A percentile compares a stretch with the other conserved stretches of the same genome.
These are phyloP conservation scores for Atractosteus spatula DNA, from an alignment of 2,113 vertebrate genomes.

Conservation along the genomic window DNA sequence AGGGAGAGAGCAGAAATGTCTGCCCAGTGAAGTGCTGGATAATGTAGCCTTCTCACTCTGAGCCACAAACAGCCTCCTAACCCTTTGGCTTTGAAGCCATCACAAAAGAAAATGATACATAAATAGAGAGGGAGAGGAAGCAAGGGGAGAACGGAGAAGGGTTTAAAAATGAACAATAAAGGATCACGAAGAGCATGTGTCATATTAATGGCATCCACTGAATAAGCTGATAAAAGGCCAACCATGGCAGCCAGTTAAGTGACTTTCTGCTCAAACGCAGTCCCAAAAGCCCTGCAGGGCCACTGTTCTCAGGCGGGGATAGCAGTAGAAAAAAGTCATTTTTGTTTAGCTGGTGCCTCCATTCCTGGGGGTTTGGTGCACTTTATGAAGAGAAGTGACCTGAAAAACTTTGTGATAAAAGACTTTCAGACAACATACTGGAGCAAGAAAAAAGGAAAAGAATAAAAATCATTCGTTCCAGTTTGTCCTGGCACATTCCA, in stretches of 20 bases:
- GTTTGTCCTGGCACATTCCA: too few relatives aligned
- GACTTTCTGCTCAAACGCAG: slow-evolving; percentile 33
- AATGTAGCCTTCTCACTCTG: not conserved
- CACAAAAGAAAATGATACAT: not conserved
- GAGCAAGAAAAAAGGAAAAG: slow-evolving; percentile 29
- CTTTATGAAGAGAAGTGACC: slow-evolving; percentile 65
- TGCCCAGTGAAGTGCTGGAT: not conserved
- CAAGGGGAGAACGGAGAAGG: slow-evolving; percentile 11
- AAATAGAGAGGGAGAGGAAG: slow-evolving; percentile 14
- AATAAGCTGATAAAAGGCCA: slow-evolving; percentile 54
- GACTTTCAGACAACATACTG: slow-evolving; percentile 43
- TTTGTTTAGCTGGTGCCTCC: slow-evolving; percentile 38
- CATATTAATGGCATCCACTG: slow-evolving; percentile 47
- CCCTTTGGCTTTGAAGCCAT: not conserved
- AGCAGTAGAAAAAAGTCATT: slow-evolving; percentile 18
- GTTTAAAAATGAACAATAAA: slow-evolving; percentile 34
- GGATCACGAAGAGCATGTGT: slow-evolving; percentile 41
- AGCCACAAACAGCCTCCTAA: not conserved
- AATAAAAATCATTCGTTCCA: too few relatives aligned
- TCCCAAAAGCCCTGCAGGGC: slow-evolving; percentile 8
- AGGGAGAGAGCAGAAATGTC: not conserved
- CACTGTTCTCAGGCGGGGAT: slow-evolving; percentile 19
- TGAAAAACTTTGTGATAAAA: slow-evolving; percentile 50
- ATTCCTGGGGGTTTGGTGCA: slow-evolving; percentile 41
- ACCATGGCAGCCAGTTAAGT: slow-evolving; percentile 47